Evolutionary conservation across 1,140 invertebrate genomes (phyloP), one percentile per base, ranked within the genome.

Genomic region (Aphidius ervi): DNA sequence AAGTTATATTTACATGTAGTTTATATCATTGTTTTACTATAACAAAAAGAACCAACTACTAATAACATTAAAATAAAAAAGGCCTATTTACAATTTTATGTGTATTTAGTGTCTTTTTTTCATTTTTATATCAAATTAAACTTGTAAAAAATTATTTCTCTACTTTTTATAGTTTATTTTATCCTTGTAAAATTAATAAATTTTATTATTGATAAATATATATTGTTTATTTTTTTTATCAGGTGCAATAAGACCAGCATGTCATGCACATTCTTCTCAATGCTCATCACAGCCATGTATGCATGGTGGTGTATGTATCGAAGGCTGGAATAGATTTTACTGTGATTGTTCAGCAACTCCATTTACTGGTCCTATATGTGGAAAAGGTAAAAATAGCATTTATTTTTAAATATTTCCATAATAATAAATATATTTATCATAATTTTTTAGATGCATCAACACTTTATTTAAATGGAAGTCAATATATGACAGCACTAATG

Each of bases 281-380:
- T 98, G 96, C 74, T 81, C 82, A 46, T 88, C 88, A 4, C 83
- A 87, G 61, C 94, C 95, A 0, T 99, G 97, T 74, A 87, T 95
- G 73, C 94, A 99, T 72, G 88, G 89, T 16, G 95, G 95, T 9
- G 79, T 83, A 40, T 99, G 97, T 78, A 78, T 85, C 9, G 94
- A 98, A 77, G 97, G 95, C 6, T 98, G 96, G 94, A 97, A 98
- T 78, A 84, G 96, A 63, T 95, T 95, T 70, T 85, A 95, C 49
- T 99, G 97, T 76, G 95, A 99, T 77, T 99, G 97, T 77, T 89
- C 92, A 7, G 84, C 85, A 5, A 98, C 96, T 0, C 83, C 88
- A 62, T 98, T 89, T 74, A 91, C 88, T 1, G 97, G 97, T 46
- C 89, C 92, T 1, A 96, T 89, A 3, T 99, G 97, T 82, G 91